Evolutionary conservation across 1,140 invertebrate genomes (phyloP), one percentile per base, ranked within the genome.

Genomic region (Gerris buenoi): DNA sequence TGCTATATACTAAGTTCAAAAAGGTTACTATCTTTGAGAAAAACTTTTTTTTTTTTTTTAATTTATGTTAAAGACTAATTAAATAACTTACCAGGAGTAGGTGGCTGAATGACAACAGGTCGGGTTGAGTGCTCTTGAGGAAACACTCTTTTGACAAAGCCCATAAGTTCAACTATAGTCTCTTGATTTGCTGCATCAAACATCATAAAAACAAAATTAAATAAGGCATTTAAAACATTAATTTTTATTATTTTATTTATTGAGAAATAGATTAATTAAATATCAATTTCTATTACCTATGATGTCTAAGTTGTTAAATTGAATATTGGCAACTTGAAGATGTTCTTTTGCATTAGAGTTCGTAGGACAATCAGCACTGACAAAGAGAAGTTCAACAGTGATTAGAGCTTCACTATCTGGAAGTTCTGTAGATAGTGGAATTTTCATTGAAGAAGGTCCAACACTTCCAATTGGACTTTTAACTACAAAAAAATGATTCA

Each of bases 271-370:
- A 14, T 56, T 26, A 27, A 10, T 63, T 26, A 2, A 25, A 28
- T 63, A 26, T 63, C 2, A 63, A 63, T 26, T 63, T 26, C 13
- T 63, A 63, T 79, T 74, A 89, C 88, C 88, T 71, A 96, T 95
- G 46, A 97, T 89, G 76, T 97, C 93, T 65, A 97, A 80, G 77
- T 91, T 95, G 74, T 96, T 97, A 72, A 96, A 97, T 65, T 93
- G 85, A 70, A 97, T 88, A 73, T 89, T 91, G 0, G 89, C 87
- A 56, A 92, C 86, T 67, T 88, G 84, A 25, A 90, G 74, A 63
- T 84, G 82, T 73, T 90, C 88, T 0, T 65, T 69, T 13, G 68
- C 63, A 25, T 72, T 71, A 5, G 58, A 60, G 62, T 76, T 71
- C 28, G 74, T 73, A 0, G 77, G 76, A 67, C 75, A 76, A 15